Base-by-base conservation (phyloP, 1,140 invertebrate genomes). In the Drosophila rufa region DNA sequence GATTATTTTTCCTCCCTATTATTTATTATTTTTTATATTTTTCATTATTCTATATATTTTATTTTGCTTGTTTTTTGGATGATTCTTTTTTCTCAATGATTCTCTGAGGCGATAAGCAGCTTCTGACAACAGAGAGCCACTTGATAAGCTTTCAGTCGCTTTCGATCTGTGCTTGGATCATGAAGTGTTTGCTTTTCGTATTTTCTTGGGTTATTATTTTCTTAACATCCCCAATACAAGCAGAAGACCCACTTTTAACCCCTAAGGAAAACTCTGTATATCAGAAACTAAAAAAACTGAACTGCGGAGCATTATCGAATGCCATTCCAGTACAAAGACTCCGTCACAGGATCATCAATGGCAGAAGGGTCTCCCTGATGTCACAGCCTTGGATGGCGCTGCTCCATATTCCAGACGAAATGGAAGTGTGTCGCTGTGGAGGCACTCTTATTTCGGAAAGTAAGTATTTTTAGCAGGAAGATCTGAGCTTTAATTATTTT, bases 361-460 rank as follows among this genome's bases (percentile, higher is more conserved):
- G 56, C 15, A 12, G 56, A 27, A 27, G 22, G 15, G 56, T 58
- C 11, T 27, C 56, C 9, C 36, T 58, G 38, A 58, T 58, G 56
- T 27, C 56, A 4, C 33, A 58, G 22, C 56, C 56, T 27, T 58
- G 56, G 38, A 58, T 58, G 56, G 38, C 56, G 9, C 5, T 58
- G 22, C 36, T 58, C 15, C 27, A 17, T 58, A 8, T 45, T 12
- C 56, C 22, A 8, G 22, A 14, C 3, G 15, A 58, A 9, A 58
- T 58, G 38, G 56, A 58, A 17, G 6, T 3, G 2, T 58, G 38
- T 43, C 56, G 56, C 1, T 58, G 56, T 14, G 56, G 56, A n/a
- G 56, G 56, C 0, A 58, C 56, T 17, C 38, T 58, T 3, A 58
- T 58, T 8, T 25, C 56, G 1, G 38, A 43, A 25, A 22, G 56